A percentile compares a stretch with the other conserved stretches of the same genome.
These are phyloP conservation scores for Mustelus asterias DNA, from an alignment of 2,113 vertebrate species.

Conservation along the genomic window DNA sequence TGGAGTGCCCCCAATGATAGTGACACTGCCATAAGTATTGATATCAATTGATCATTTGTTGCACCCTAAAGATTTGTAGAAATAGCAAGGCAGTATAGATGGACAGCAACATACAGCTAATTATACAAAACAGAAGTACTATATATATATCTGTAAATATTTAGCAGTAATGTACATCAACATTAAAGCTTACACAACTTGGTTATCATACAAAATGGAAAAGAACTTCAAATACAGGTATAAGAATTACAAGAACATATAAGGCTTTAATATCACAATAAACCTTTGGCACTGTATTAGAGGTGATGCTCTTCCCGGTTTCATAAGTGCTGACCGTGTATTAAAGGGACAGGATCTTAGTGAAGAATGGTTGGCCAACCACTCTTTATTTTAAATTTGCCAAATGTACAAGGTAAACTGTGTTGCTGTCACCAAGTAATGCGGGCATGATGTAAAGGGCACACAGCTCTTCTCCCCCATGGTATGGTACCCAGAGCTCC, in stretches of 20 bases:
- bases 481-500: neutral
- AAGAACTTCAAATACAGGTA: neutral
- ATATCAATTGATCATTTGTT: neutral
- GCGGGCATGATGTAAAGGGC: neutral
- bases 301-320: neutral
- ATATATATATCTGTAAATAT: slow-evolving; percentile 22
- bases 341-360: neutral
- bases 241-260: slow-evolving; percentile 11
- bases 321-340: neutral
- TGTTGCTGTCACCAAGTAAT: neutral
- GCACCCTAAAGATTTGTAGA: slow-evolving; percentile 21
- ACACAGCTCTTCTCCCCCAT: neutral
- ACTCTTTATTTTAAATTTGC: neutral
- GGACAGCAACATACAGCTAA: neutral
- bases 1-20: neutral
- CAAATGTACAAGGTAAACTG: neutral
- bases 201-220: neutral
- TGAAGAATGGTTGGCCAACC: neutral
- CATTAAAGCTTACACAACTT: neutral
- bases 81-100: neutral
- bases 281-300: slow-evolving; percentile 16
- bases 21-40: neutral
- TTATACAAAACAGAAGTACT: slow-evolving; percentile 2
- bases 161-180: slow-evolving; percentile 23
- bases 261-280: slow-evolving; percentile 12